A percentile compares a stretch with the other conserved stretches of the same genome.
Evolutionary conservation across 2,797 vertebrate species (phyloP).

Genomic region (Lindbergichthys nudifrons): DNA sequence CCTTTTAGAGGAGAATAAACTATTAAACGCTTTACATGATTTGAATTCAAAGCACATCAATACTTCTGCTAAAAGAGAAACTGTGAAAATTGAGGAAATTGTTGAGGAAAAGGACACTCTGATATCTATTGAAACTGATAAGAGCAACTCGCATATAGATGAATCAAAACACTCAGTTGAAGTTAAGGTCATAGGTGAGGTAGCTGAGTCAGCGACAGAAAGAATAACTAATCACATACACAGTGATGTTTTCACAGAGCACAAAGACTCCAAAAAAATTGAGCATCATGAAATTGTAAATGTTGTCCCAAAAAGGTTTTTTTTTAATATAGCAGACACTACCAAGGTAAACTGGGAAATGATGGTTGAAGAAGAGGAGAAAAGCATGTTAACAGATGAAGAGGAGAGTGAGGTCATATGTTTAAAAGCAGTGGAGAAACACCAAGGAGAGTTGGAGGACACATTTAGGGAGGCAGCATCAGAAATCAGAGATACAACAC

Average conservation of each 20-base stretch:
- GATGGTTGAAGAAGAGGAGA: constrained; percentile 71
- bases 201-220: constrained; percentile 5
- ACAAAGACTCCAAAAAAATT: constrained; percentile 2
- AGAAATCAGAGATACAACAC: not conserved
- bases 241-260: not conserved
- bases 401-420: not conserved
- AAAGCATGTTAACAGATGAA: constrained; percentile 23
- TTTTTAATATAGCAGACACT: constrained; percentile 7
- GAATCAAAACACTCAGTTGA: constrained; percentile 18
- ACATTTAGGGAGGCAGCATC: not conserved
- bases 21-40: not conserved
- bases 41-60: not conserved
- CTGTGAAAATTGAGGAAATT: constrained; percentile 1
- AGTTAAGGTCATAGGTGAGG: not conserved
- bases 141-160: not conserved
- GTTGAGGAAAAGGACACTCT: not conserved
- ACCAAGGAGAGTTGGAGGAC: not conserved
- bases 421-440: constrained; percentile 4
- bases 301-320: constrained; percentile 3
- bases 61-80: constrained; percentile 1
- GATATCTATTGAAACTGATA: constrained; percentile 28
- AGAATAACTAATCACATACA: not conserved
- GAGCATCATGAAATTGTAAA: constrained; percentile 19
- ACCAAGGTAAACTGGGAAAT: constrained; percentile 60
- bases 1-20: constrained; percentile 13